Evolutionary conservation across 1,140 invertebrate species (phyloP), one percentile per base, ranked within the genome.

Genomic region (Micrasema minimum): DNA sequence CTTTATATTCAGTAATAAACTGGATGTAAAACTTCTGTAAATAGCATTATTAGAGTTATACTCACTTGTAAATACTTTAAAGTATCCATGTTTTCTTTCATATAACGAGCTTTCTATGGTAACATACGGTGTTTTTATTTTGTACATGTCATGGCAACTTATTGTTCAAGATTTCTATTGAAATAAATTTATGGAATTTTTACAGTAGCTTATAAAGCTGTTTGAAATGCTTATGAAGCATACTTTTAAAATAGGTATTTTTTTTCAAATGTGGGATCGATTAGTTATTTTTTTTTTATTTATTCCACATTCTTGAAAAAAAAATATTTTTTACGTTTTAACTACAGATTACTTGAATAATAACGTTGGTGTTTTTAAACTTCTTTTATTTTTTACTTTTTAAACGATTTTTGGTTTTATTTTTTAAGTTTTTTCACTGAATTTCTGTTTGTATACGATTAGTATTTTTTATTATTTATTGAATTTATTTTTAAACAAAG

Each of bases 381-480:
- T 51, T n/a, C n/a, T n/a, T n/a, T 22, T 51, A 26, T n/a, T 35
- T 55, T 37, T 55, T 26, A 22, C 18, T 23, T 11, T 51, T 51
- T 51, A 22, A 31, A 35, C 20, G 14, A 51, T 50, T 66, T 37
- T 66, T 22, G 62, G 14, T 66, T 66, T 23, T 66, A 51, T 66
- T 66, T 66, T 66, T 37, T 51, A 66, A 51, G 26, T 50, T 35
- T 66, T 66, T 66, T 48, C 16, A 22, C 22, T 41, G 20, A 14
- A 18, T 50, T 51, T 64, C 31, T 66, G 53, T 61, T 66, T 31
- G 23, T 12, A 31, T 66, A 51, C 20, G n/a, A 66, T 51, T 51
- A 31, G 31, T 66, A 66, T 50, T 66, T n/a, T 66, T 66, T 66
- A 51, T 66, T 66, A 66, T 66, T 66, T 66, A 66, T 66, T 66